A percentile compares a stretch with the other conserved stretches of the same genome.
Evolutionary conservation across 2,797 vertebrate species (phyloP).

Genomic region (Arvicola amphibius): DNA sequence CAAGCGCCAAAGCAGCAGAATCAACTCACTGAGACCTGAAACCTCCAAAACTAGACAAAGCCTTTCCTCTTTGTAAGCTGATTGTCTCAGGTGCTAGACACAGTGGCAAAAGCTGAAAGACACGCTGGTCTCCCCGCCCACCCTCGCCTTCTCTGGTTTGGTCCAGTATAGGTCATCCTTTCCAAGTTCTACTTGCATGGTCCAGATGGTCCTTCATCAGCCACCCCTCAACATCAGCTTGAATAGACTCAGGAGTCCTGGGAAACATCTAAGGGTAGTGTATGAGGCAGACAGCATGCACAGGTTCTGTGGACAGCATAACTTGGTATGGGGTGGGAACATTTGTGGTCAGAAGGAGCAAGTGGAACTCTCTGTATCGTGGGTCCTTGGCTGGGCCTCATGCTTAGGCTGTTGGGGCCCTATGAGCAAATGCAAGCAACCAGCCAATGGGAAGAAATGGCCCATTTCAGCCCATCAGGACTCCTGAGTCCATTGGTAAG

Average conservation of each 20-base stretch:
- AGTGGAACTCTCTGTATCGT: neutral
- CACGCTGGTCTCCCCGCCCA: neutral
- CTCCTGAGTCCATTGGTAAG: neutral
- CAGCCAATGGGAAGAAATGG: neutral
- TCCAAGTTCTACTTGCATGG: neutral
- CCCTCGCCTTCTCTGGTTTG: neutral
- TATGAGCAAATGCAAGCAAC: neutral
- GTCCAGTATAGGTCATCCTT: neutral
- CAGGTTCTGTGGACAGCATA: neutral
- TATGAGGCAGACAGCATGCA: neutral
- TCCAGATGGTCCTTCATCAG: fast-evolving
- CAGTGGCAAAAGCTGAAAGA: neutral
- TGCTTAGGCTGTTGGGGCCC: neutral
- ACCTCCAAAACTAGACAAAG: neutral
- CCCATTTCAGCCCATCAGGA: neutral
- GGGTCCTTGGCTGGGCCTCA: neutral
- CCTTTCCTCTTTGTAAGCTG: neutral
- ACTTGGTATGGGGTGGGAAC: neutral
- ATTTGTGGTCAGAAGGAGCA: neutral
- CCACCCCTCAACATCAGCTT: neutral
- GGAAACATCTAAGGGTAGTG: neutral
- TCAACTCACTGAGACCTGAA: neutral
- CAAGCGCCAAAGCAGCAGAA: neutral
- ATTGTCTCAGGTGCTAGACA: neutral
- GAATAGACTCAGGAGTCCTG: neutral